Evolutionary conservation across 2,797 vertebrate genomes (phyloP), one percentile per base, ranked within the genome.

Genomic region (Salmo trutta): DNA sequence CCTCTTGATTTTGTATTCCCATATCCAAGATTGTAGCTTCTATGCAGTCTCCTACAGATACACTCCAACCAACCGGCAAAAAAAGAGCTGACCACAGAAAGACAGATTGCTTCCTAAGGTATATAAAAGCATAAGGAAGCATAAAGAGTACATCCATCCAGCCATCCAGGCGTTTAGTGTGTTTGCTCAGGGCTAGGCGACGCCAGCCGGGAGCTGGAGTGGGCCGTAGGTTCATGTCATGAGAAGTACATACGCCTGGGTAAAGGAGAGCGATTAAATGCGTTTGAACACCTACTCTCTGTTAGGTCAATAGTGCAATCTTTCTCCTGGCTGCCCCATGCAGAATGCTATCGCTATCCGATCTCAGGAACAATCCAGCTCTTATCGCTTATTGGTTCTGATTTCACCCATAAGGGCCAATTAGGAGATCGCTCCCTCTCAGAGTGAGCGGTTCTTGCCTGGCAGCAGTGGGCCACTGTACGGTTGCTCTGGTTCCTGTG

Each of bases 301-400:
- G 91, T 92, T 93, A 91, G 92, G 89, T 91, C 90, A 93, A 89
- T 87, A 89, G 79, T 0, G 24, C 83, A 88, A 87, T 89, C 74
- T 72, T 75, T 75, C 80, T 7, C 76, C 52, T 76, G 84, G 84
- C 81, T 84, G 51, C 41, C 78, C 21, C 10, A 64, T 59, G 88
- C 82, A 91, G 90, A 90, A 90, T 86, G 78, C 85, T 92, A 91
- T 93, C 91, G 66, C 76, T 64, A 6, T 78, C 69, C 5, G 56
- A 91, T 91, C 90, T 87, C 82, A 71, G 85, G 82, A 73, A 86
- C 84, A 84, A 89, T 88, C 76, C 77, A 68, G 67, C 52, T 75
- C 90, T 92, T 93, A 93, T 92, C 90, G 79, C 82, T 90, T 91
- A 92, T 91, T 93, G 89, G 85, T 87, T 84, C 86, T 85, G 89